phyloP scores from a whole-genome alignment of 2,797 vertebrate species.

The Graptemys geographica region DNA sequence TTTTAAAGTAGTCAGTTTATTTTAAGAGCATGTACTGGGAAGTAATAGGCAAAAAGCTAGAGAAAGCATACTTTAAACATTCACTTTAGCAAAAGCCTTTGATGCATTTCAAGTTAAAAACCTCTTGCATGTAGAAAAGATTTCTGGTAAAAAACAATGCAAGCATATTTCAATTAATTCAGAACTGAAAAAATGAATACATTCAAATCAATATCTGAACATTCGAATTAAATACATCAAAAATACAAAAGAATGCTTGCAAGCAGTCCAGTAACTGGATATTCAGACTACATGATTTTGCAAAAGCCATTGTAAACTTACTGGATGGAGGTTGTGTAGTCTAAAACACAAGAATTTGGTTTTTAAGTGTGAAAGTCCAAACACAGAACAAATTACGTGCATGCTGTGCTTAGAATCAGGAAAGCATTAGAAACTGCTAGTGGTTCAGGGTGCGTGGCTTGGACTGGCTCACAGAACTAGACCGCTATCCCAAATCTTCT shows the following conservation, averaged over 20 bases:
- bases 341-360: background rate
- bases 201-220: background rate
- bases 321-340: slow-evolving; percentile 11
- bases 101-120: background rate
- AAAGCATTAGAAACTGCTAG: slow-evolving; percentile 28
- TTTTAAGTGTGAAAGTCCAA: background rate
- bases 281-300: background rate
- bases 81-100: background rate
- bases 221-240: background rate
- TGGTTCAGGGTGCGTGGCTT: background rate
- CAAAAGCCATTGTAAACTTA: slow-evolving; percentile 25
- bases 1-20: fast-evolving
- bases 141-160: background rate
- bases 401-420: slow-evolving; percentile 51
- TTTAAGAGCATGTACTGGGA: background rate
- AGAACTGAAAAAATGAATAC: background rate
- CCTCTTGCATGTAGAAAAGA: background rate
- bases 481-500: slow-evolving; percentile 1
- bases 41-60: background rate
- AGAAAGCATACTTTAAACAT: background rate
- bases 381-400: slow-evolving; percentile 30
- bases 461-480: background rate
- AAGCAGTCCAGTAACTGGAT: background rate
- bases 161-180: background rate
- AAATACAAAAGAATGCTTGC: background rate